Base-by-base conservation (phyloP, 92 coral and sea anemone species). In the Umimayanthus kanabou region DNA sequence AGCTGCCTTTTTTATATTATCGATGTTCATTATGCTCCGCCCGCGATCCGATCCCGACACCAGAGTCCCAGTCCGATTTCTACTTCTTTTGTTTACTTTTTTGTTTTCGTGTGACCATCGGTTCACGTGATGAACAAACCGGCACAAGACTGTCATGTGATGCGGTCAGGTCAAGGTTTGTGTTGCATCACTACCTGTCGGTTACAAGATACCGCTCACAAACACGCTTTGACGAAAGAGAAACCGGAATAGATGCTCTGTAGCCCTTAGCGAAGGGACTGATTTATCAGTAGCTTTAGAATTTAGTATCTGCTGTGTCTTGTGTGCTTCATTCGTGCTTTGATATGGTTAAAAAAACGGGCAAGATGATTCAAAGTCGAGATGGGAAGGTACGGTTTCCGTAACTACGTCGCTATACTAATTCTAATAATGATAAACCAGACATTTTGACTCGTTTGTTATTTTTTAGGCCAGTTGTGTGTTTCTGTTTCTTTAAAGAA, bases 121-220 rank as follows among this genome's bases (percentile, higher is more conserved):
- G 4, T 26, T 78, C 82, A 78, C 61, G 42, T 50, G 65, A 78
- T 28, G 20, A 2, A 61, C 37, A 16, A 33, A 33, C 37, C 37
- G 37, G 37, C 61, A 64, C 28, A 14, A 53, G 85, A 80, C 73
- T 61, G 85, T 80, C 85, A 80, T 80, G 85, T 80, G 85, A 80
- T 40, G 85, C 39, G 18, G 10, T 28, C 28, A 57, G 85, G 73
- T 39, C 85, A 80, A 75, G 53, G 79, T 75, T 50, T 39, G 39
- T 75, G 50, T 50, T 33, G 37, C 37, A 33, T 33, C 37, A 33
- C 37, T 33, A 33, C 69, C 25, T 8, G 47, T 33, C 77, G 20
- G 79, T 75, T 15, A 73, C 45, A 23, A 39, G 79, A 26, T 2
- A 30, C 23, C 77, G 77, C 76, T 10, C 9, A 29, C 6, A 18